Conservation (phyloP, 2,888 invertebrate species). For the Carterocephalus palaemon region DNA sequence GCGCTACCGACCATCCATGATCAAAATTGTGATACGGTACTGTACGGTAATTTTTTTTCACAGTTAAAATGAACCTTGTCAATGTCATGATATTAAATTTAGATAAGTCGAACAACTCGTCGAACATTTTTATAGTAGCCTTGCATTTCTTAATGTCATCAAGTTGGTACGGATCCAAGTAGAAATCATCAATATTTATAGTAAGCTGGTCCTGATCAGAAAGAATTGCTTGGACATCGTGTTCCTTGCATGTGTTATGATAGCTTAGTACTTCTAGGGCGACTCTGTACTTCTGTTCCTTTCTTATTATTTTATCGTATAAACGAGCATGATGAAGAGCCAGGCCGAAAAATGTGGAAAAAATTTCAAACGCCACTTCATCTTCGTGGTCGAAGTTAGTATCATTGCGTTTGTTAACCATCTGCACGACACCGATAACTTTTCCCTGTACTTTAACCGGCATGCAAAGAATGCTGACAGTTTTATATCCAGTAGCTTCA, state of each 20-base stretch:
- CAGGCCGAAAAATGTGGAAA: conserved; percentile 91
- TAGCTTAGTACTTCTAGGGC: conserved; percentile 91
- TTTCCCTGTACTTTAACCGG: conserved; percentile 88
- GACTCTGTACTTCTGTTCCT: conserved; percentile 90
- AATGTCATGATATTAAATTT: conserved; percentile 84
- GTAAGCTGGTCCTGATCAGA: conserved; percentile 34
- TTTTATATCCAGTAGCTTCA: conserved; percentile 83
- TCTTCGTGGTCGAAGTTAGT: conserved; percentile 81
- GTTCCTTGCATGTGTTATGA: conserved; percentile 87
- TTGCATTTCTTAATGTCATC: conserved; percentile 85
- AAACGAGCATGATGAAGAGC: conserved; percentile 91
- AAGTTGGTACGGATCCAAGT: conserved; percentile 85
- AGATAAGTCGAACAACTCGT: conserved; percentile 82
- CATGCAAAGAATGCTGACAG: conserved; percentile 90
- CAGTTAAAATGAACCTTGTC: conserved; percentile 86
- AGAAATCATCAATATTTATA: conserved; percentile 77
- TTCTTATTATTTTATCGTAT: conserved; percentile 88
- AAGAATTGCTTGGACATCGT: conserved; percentile 77
- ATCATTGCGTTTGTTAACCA: conserved; percentile 85
- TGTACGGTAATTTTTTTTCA: conserved; percentile 89
- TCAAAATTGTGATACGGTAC: conserved; percentile 94
- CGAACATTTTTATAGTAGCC: conserved; percentile 87
- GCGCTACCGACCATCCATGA: conserved; percentile 92
- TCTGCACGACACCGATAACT: conserved; percentile 92
- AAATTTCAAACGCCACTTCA: conserved; percentile 89